Evolutionary conservation across 2,113 vertebrate genomes (phyloP).

Genomic region (Ovis aries): ARS-UI_Ramb_v3.0 NC_056071.1:9318501-9319000

Average conservation of each 20-base stretch:
- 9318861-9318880: background rate
- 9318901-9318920: background rate
- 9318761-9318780: background rate
- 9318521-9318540: background rate
- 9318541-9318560: background rate
- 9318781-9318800: background rate
- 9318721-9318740: background rate
- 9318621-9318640: background rate
- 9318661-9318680: background rate
- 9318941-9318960: background rate
- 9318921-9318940: background rate
- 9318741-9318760: background rate
- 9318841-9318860: background rate
- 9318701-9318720: background rate
- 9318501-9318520: background rate
- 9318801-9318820: background rate
- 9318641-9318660: background rate
- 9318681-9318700: background rate
- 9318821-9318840: background rate
- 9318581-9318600: background rate
- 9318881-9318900: background rate
- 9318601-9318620: background rate
- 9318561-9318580: background rate
- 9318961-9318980: background rate
- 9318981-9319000: background rate